These are phyloP conservation scores for Acanthosepion lycidas DNA, from an alignment of 2,888 invertebrate species.

Conservation along the genomic window DNA sequence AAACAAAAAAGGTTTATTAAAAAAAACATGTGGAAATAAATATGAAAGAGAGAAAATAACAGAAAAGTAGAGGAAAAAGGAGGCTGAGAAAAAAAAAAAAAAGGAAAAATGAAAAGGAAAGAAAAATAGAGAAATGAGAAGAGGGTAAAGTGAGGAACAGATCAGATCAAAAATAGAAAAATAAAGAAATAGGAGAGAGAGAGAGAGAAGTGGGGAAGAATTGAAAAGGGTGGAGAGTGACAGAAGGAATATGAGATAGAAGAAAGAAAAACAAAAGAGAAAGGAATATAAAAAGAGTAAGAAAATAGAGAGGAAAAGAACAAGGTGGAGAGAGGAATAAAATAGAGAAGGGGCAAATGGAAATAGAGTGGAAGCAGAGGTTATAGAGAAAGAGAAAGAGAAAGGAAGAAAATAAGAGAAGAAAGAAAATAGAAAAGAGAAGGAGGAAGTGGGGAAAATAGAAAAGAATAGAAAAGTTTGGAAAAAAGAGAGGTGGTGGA, in stretches of 20 bases:
- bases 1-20: too few species aligned
- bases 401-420: background rate
- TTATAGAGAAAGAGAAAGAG: background rate
- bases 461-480: background rate
- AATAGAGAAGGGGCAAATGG: background rate
- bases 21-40: too few species aligned
- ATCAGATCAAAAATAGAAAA: background rate
- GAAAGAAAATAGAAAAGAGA: background rate
- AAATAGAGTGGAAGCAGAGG: background rate
- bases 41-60: too few species aligned
- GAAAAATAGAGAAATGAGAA: background rate
- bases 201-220: background rate
- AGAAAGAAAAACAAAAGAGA: background rate
- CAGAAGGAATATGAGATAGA: too few species aligned
- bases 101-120: background rate
- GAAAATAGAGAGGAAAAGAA: background rate
- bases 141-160: background rate
- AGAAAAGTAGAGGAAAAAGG: too few species aligned
- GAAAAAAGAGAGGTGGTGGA: background rate
- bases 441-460: background rate
- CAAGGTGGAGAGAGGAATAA: background rate
- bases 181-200: too few species aligned
- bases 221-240: background rate
- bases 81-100: too few species aligned
- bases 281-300: background rate